Evolutionary conservation across 2,888 invertebrate species (phyloP).

Genomic region (Acronicta leporina): DNA sequence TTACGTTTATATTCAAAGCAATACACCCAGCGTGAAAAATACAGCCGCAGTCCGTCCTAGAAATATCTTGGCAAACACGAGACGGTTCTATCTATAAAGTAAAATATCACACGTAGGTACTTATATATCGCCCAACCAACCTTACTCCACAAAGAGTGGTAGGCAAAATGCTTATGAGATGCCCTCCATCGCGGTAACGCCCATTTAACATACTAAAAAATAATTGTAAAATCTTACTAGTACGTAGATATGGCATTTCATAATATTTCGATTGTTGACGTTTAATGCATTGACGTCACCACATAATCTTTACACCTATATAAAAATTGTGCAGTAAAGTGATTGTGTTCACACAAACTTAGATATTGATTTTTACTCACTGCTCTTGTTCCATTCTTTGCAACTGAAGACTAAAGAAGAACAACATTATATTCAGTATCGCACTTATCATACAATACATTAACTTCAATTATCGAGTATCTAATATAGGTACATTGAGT

Average conservation of each 20-base stretch:
- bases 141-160: conserved; percentile 82
- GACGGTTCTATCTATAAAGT: conserved; percentile 48
- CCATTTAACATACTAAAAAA: conserved; percentile 88
- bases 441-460: conserved; percentile 25
- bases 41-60: conserved; percentile 68
- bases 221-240: conserved; percentile 62
- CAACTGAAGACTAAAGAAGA: conserved; percentile 82
- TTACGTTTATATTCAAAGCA: conserved; percentile 56
- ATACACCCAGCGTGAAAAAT: conserved; percentile 66
- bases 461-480: conserved; percentile 14
- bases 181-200: conserved; percentile 87
- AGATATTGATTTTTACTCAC: conserved; percentile 78
- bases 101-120: conserved; percentile 50
- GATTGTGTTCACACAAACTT: conserved; percentile 58
- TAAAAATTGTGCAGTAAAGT: conserved; percentile 58
- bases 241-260: conserved; percentile 19
- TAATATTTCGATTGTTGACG: conserved; percentile 22
- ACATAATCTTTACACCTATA: conserved; percentile 32
- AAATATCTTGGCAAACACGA: conserved; percentile 48
- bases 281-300: conserved; percentile 33
- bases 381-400: conserved; percentile 81
- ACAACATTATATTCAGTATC: conserved; percentile 64
- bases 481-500: conserved; percentile 57
- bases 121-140: conserved; percentile 76
- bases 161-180: conserved; percentile 85